These are phyloP conservation scores for Stegophylla sp. DNA, from an alignment of 2,888 invertebrate genomes.

Conservation along the genomic window DNA sequence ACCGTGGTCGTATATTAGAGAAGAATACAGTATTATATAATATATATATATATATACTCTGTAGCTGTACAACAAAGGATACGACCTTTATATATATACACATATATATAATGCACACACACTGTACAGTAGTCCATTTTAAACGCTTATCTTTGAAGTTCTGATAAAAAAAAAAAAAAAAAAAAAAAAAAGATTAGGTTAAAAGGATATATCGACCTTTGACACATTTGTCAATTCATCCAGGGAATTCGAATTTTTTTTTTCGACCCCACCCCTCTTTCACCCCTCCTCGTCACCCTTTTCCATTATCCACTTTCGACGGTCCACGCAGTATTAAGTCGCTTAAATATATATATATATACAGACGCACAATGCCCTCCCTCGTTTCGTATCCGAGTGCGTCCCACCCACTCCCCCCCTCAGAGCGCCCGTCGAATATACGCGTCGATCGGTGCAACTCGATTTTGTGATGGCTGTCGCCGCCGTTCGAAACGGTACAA, in stretches of 20 bases:
- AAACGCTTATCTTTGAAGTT: constrained; percentile 24
- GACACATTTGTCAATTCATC: constrained; percentile 44
- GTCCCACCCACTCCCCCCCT: constrained; percentile 1
- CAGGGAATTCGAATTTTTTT: constrained; percentile 45
- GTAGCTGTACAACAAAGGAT: background rate
- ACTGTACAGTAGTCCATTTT: background rate
- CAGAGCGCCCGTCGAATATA: too few species aligned
- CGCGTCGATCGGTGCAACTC: too few species aligned
- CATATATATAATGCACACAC: too few species aligned
- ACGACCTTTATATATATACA: background rate
- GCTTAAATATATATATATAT: too few species aligned
- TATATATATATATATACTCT: too few species aligned
- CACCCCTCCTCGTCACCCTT: background rate
- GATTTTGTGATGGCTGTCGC: too few species aligned
- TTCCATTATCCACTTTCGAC: too few species aligned
- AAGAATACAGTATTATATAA: background rate
- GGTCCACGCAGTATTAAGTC: background rate
- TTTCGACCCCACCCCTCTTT: background rate
- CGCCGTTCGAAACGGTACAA: too few species aligned
- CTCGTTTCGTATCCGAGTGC: constrained; percentile 14
- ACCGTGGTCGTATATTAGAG: background rate
- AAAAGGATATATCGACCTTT: constrained; percentile 29
- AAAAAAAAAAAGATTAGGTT: constrained; percentile 36
- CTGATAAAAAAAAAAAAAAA: too few species aligned
- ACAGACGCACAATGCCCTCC: background rate